Percentiles rank a stretch among this genome's conserved stretches.
These are phyloP conservation scores for Pachyrhynchus sulphureomaculatus DNA, from an alignment of 1,140 invertebrate species.

Conservation along the genomic window DNA sequence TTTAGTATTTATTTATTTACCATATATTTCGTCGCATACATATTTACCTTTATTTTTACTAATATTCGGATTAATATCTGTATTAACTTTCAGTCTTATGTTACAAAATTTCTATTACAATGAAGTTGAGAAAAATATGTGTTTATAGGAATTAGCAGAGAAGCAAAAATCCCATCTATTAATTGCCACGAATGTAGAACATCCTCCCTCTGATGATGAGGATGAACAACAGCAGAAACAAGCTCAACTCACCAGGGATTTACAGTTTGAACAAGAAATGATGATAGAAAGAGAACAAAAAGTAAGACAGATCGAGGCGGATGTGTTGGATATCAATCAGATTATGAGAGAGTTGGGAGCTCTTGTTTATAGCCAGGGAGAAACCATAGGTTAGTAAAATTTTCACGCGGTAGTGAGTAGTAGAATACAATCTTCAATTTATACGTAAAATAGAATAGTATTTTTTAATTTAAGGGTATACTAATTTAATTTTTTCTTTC, in stretches of 20 bases:
- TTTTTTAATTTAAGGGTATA: too few species aligned
- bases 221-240: constrained; percentile 58
- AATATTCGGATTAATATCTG: background rate
- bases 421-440: background rate
- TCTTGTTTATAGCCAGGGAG: constrained; percentile 79
- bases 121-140: too few species aligned
- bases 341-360: constrained; percentile 87
- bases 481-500: background rate
- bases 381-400: constrained; percentile 72
- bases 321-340: constrained; percentile 88
- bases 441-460: too few species aligned
- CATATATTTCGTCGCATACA: too few species aligned
- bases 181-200: constrained; percentile 48
- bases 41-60: too few species aligned
- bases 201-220: constrained; percentile 52
- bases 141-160: constrained; percentile 66
- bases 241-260: constrained; percentile 56
- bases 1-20: too few species aligned
- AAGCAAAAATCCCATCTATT: constrained; percentile 77
- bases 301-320: constrained; percentile 75
- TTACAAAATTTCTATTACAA: too few species aligned
- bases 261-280: constrained; percentile 78
- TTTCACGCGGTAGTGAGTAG: background rate
- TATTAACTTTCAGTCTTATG: too few species aligned
- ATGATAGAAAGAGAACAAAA: constrained; percentile 71